Base-by-base conservation (phyloP, 2,113 vertebrate genomes). In the Lanius ludovicianus region DNA sequence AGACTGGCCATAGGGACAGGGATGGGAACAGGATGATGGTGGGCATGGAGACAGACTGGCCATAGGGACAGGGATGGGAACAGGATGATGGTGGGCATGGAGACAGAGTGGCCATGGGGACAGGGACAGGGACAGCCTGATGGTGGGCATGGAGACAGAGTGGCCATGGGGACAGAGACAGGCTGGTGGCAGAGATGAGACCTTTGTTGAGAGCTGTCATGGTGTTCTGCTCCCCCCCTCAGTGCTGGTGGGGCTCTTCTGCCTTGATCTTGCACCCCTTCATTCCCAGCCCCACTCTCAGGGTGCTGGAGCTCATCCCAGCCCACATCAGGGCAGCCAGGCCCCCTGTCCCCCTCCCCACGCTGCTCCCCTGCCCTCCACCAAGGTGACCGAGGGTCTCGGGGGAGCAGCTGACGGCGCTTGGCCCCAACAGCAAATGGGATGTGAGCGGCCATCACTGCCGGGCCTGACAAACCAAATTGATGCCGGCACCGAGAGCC, bases 301-400 rank as follows among this genome's bases (percentile, higher is more conserved):
- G 47, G 28, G 35, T 11, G 49, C 76, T 55, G 74, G 33, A 70
- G 69, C 86, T 84, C 46, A 15, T 50, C 23, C 3, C 33, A 59
- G 25, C 49, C 63, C 44, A 1, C 18, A 1, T 22, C 1, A 0
- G 59, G 37, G 16, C 63, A 37, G 65, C 41, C 6, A 3, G 9
- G 11, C 24, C 69, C 82, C 46, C 50, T 0, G 2, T 11, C 24
- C n/a, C 74, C 60, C 60, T 42, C 55, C 60, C 46, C 1, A 0
- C 0, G 0, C 71, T 28, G 33, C 47, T 92, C 50, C 0, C 0
- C 64, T 91, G 74, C 69, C 65, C 85, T 91, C 74, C 1, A 5
- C 91, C 94, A 96, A 96, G 96, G 94, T 95, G 96, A 96, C 96
- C 47, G 69, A 12, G 52, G 85, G 85, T 92, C 93, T 55, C 82